phyloP scores from a whole-genome alignment of 2,888 invertebrate species.

The Heliconius charithonia region DNA sequence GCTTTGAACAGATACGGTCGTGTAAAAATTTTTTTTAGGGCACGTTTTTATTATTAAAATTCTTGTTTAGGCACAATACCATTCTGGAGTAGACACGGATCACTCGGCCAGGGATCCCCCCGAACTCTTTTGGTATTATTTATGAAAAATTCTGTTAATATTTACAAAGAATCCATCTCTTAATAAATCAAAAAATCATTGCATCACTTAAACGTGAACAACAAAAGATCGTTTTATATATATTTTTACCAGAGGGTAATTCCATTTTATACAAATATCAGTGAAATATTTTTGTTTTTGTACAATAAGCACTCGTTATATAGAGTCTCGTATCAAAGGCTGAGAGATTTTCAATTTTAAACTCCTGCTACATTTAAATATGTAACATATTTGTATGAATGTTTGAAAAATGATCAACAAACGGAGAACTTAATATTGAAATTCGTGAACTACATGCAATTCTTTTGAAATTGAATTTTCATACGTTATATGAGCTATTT shows the following conservation, averaged over 20 bases:
- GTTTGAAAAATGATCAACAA: slow-evolving; percentile 26
- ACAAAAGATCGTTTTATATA: slow-evolving; percentile 16
- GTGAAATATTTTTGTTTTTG: slow-evolving; percentile 20
- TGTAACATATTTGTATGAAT: slow-evolving; percentile 19
- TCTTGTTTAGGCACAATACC: no score
- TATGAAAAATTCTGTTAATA: not conserved
- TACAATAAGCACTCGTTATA: slow-evolving; percentile 15
- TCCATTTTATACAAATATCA: slow-evolving; percentile 24
- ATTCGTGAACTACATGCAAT: slow-evolving; percentile 37
- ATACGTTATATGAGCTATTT: slow-evolving; percentile 54
- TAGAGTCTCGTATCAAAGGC: slow-evolving; percentile 8
- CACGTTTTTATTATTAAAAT: no score
- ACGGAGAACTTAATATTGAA: slow-evolving; percentile 29
- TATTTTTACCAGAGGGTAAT: not conserved
- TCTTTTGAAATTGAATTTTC: slow-evolving; percentile 53
- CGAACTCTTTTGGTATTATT: no score
- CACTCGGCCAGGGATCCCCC: no score
- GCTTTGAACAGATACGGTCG: no score
- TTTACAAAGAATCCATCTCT: not conserved
- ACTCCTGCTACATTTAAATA: slow-evolving; percentile 3
- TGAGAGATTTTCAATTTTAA: slow-evolving; percentile 24
- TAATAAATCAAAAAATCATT: slow-evolving; percentile 6
- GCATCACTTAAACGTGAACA: not conserved
- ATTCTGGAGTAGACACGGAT: no score
- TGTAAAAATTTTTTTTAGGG: no score